phyloP scores from a whole-genome alignment of 2,797 vertebrate genomes.

The Ambastaia sidthimunki region DNA sequence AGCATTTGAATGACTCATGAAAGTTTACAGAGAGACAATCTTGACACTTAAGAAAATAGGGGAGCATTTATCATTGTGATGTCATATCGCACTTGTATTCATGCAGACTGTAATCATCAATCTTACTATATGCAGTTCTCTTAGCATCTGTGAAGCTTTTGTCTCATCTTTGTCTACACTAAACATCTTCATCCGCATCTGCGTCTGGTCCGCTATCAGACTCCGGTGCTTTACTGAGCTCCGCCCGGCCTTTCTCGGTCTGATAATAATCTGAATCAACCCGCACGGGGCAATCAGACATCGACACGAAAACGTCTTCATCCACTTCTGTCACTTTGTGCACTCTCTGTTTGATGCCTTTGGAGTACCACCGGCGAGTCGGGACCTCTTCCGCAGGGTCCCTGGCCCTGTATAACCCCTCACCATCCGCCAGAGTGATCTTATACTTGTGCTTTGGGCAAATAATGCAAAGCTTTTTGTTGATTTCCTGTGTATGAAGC shows the following conservation, averaged over 20 bases:
- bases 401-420: constrained; percentile 84
- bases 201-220: not conserved
- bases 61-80: not conserved
- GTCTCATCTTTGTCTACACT: constrained; percentile 6
- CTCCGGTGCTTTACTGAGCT: constrained; percentile 52
- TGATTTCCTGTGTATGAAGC: constrained; percentile 79
- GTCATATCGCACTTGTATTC: constrained; percentile 19
- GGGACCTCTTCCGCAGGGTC: constrained; percentile 74
- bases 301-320: constrained; percentile 85
- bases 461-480: constrained; percentile 86
- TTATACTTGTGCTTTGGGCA: constrained; percentile 95
- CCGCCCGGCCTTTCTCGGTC: constrained; percentile 79
- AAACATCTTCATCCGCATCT: constrained; percentile 34
- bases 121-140: constrained; percentile 34
- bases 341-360: constrained; percentile 89
- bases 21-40: not conserved
- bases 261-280: constrained; percentile 91
- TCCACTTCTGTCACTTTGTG: constrained; percentile 80
- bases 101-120: constrained; percentile 16
- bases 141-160: constrained; percentile 24
- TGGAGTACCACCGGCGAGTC: constrained; percentile 83
- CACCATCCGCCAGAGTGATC: constrained; percentile 86
- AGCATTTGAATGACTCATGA: not conserved
- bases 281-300: constrained; percentile 71
- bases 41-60: not conserved